Percentiles rank a stretch among this genome's conserved stretches.
These are phyloP conservation scores for Micropoecilia bifurca DNA, from an alignment of 2,797 vertebrate genomes.

Conservation along the genomic window DNA sequence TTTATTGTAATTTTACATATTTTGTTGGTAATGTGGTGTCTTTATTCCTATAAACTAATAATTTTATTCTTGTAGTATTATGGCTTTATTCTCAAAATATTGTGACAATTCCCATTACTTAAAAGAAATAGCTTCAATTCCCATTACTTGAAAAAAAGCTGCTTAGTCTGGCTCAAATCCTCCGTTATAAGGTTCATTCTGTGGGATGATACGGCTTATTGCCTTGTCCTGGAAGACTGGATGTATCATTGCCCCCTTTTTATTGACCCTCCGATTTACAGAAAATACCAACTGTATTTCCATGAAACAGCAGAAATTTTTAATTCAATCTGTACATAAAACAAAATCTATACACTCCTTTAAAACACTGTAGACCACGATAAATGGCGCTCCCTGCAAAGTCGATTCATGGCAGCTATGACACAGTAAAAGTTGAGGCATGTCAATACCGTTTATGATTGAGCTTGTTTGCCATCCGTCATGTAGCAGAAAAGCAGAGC, in stretches of 20 bases:
- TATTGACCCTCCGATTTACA: not conserved
- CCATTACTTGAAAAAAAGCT: not conserved
- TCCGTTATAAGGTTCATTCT: not conserved
- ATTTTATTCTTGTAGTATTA: not conserved
- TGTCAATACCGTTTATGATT: not conserved
- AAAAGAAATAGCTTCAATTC: not conserved
- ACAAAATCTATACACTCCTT: not conserved
- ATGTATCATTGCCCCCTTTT: not conserved
- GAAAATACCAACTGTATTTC: not conserved
- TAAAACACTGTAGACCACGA: not conserved
- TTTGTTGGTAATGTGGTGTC: not conserved
- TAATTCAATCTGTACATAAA: not conserved
- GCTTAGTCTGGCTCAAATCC: not conserved
- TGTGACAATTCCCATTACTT: too few species aligned
- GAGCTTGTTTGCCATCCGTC: not conserved
- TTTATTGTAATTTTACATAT: not conserved
- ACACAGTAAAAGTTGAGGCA: not conserved
- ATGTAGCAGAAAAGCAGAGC: not conserved
- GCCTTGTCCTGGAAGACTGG: not conserved
- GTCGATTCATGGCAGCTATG: not conserved
- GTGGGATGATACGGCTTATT: not conserved
- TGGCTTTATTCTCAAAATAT: not conserved
- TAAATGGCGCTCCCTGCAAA: not conserved
- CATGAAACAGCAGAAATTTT: not conserved
- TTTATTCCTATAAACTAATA: not conserved